Percentiles rank a stretch among this genome's conserved stretches.
Evolutionary conservation across 1,140 invertebrate species (phyloP).

Genomic region (Pseudobourletiella spinata): DNA sequence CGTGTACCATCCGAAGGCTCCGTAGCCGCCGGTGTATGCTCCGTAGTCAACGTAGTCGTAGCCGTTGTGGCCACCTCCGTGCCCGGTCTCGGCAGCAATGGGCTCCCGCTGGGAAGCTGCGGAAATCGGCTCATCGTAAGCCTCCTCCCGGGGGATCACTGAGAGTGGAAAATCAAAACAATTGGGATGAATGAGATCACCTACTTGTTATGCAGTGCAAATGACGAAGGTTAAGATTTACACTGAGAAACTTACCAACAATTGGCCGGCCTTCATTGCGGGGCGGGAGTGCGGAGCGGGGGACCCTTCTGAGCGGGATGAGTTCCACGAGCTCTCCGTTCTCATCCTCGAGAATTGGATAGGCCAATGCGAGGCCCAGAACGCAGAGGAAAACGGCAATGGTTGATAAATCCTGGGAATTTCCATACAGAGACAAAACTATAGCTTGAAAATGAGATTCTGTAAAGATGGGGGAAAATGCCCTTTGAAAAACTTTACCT

Average conservation of each 20-base stretch:
- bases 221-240: slow-evolving; percentile 4
- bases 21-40: slow-evolving; percentile 39
- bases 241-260: not conserved
- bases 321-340: slow-evolving; percentile 10
- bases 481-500: no score
- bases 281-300: not conserved
- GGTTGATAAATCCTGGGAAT: not conserved
- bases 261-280: not conserved
- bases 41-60: slow-evolving; percentile 39
- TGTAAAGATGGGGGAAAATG: no score
- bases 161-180: not conserved
- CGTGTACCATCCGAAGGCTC: slow-evolving; percentile 38
- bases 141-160: not conserved
- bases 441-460: no score
- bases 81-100: slow-evolving; percentile 16
- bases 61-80: slow-evolving; percentile 14
- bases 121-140: slow-evolving; percentile 3
- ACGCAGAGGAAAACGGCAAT: not conserved
- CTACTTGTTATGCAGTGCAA: not conserved
- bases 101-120: slow-evolving; percentile 16
- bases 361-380: slow-evolving; percentile 5
- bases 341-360: slow-evolving; percentile 7
- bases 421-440: not conserved
- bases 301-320: slow-evolving; percentile 15
- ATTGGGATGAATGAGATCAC: not conserved